A percentile compares a stretch with the other conserved stretches of the same genome.
phyloP scores from a whole-genome alignment of 2,113 vertebrate species.

The Pygoscelis adeliae region DNA sequence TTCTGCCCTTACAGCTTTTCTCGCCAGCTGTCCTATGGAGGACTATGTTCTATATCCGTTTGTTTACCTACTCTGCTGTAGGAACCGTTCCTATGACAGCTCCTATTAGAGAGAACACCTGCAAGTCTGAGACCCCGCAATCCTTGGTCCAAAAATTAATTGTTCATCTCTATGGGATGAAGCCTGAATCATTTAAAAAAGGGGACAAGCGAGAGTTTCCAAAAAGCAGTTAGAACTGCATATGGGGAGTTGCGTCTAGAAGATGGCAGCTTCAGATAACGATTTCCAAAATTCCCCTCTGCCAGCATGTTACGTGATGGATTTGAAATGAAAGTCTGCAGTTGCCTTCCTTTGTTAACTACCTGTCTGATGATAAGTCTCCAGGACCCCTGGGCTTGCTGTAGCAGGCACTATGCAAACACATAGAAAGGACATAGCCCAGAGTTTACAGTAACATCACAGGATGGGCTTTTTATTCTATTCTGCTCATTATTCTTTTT shows the following conservation, averaged over 20 bases:
- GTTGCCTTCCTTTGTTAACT: not conserved
- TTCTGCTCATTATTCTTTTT: not conserved
- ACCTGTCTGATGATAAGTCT: not conserved
- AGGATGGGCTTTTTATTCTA: not conserved
- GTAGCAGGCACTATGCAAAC: not conserved
- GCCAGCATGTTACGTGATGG: not conserved
- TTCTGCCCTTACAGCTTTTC: constrained; percentile 56
- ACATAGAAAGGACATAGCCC: not conserved
- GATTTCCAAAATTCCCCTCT: not conserved
- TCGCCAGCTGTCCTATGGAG: constrained; percentile 63
- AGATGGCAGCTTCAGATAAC: not conserved
- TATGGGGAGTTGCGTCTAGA: not conserved
- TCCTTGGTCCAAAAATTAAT: not conserved
- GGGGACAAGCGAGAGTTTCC: not conserved
- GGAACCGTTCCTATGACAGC: constrained; percentile 75
- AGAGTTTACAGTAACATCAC: not conserved
- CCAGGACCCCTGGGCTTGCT: not conserved
- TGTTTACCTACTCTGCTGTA: constrained; percentile 78
- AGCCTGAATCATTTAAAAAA: not conserved
- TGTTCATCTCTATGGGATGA: not conserved
- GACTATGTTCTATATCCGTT: constrained; percentile 70
- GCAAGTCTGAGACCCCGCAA: not conserved
- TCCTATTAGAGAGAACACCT: constrained; percentile 39
- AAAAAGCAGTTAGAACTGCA: not conserved
- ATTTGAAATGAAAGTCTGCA: not conserved